Evolutionary conservation across 1,140 invertebrate genomes (phyloP), one percentile per base, ranked within the genome.

Genomic region (Periplaneta americana): DNA sequence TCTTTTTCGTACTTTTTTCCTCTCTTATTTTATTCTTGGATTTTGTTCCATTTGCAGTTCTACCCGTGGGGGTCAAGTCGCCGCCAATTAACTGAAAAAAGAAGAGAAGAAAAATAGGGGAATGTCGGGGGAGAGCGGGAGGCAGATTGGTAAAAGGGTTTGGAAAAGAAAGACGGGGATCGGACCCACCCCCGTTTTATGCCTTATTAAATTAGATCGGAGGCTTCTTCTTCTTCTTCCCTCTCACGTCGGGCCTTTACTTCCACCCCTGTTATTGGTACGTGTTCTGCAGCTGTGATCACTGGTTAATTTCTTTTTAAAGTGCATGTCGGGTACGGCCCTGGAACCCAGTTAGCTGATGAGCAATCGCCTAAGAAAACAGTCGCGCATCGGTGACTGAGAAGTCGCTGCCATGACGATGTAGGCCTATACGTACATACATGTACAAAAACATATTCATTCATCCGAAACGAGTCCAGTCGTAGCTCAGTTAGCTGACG

Each of bases 141-240:
- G 77, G 36, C 9, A 13, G 37, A 39, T 13, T 18, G 35, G 48
- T 6, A 13, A 17, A 28, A 32, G 34, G 32, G 78, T 0, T 33
- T 13, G 79, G 48, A 22, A 35, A 34, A 79, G 48, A 34, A 17
- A 80, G 32, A 48, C 34, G 8, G 34, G 28, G 34, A 37, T 36
- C 34, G n/a, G 76, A 36, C 76, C 76, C 28, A 48, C 9, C 79
- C 66, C 79, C 34, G 79, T 66, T 80, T 80, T 80, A 66, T 80
- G 39, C 79, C 48, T 80, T 80, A 80, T 80, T 80, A 80, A 80
- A 80, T 80, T 80, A 80, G 79, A 80, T 80, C 32, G 79, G 79
- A 74, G 48, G 33, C 76, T 34, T 34, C 66, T 80, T 79, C 66
- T 80, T 80, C 79, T 57, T 80, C 79, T 66, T 66, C 79, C 78